Percentiles rank a stretch among this genome's conserved stretches.
These are phyloP conservation scores for Plectropomus leopardus DNA, from an alignment of 2,113 vertebrate genomes.

Conservation along the genomic window DNA sequence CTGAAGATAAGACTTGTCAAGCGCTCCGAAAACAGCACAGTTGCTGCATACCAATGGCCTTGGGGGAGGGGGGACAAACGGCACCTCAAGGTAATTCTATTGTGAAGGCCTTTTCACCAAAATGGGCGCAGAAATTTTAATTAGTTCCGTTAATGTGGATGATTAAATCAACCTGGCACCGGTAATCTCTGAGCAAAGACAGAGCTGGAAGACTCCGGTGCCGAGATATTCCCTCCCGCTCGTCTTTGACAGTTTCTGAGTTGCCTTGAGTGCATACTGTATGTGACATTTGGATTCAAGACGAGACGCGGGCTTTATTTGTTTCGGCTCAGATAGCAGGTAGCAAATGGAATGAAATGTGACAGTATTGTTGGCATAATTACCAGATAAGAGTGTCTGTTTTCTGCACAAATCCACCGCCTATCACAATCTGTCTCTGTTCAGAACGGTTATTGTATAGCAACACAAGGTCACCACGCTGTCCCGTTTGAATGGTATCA, in stretches of 20 bases:
- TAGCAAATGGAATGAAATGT: constrained; percentile 38
- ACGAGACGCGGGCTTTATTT: constrained; percentile 29
- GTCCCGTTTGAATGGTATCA: constrained; percentile 3
- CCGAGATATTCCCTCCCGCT: constrained; percentile 1
- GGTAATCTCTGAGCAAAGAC: constrained; percentile 55
- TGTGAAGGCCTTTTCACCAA: constrained; percentile 39
- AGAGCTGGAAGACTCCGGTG: constrained; percentile 20
- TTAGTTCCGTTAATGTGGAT: constrained; percentile 67
- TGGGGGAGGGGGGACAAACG: constrained; percentile 29
- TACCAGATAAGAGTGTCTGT: constrained; percentile 35
- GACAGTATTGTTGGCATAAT: constrained; percentile 25
- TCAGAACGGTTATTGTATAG: constrained; percentile 1
- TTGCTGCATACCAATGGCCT: constrained; percentile 67
- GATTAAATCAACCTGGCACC: constrained; percentile 64
- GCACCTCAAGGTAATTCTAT: constrained; percentile 45
- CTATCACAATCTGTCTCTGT: neutral
- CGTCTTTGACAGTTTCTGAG: constrained; percentile 14
- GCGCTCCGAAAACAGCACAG: constrained; percentile 20
- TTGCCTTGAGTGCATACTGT: constrained; percentile 2
- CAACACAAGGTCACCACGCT: neutral
- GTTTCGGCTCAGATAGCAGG: constrained; percentile 34
- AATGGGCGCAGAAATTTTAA: constrained; percentile 57
- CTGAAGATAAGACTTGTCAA: constrained; percentile 81
- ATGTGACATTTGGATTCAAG: constrained; percentile 38
- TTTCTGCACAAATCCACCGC: constrained; percentile 2